Conservation (phyloP, 1,140 invertebrate genomes). For the Dendrolimus kikuchii region DNA sequence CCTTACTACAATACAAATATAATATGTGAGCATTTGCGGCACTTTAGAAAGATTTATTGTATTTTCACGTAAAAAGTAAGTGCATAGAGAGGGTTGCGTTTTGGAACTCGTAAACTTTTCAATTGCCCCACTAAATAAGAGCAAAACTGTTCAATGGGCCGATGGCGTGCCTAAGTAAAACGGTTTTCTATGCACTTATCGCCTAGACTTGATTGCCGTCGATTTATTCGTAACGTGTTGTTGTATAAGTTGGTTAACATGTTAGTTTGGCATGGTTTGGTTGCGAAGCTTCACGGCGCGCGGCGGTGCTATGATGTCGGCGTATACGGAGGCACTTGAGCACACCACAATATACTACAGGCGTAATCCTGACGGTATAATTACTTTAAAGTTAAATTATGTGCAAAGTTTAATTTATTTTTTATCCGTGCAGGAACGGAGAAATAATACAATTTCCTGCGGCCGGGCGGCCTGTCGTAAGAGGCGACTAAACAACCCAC, state of each 20-base stretch:
- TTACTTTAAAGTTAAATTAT: neutral
- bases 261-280: too few relatives aligned
- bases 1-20: too few relatives aligned
- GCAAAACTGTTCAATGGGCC: conserved; percentile 15
- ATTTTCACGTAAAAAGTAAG: neutral
- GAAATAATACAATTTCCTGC: too few relatives aligned
- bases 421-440: too few relatives aligned
- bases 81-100: neutral
- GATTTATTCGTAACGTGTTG: conserved; percentile 6
- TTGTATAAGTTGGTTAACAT: too few relatives aligned
- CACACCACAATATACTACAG: conserved; percentile 49
- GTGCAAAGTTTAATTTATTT: neutral
- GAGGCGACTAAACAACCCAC: too few relatives aligned
- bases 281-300: conserved; percentile 6
- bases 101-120: conserved; percentile 17
- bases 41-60: too few relatives aligned
- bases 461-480: too few relatives aligned
- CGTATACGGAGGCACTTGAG: conserved; percentile 45
- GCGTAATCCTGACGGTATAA: conserved; percentile 37
- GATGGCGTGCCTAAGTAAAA: conserved; percentile 13
- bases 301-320: conserved; percentile 28
- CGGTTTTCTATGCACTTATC: conserved; percentile 20
- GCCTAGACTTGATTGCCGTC: conserved; percentile 18
- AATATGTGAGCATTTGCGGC: too few relatives aligned
- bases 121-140: conserved; percentile 14